A percentile compares a stretch with the other conserved stretches of the same genome.
Evolutionary conservation across 2,888 invertebrate species (phyloP).

Genomic region (Macrostomum cliftonense): DNA sequence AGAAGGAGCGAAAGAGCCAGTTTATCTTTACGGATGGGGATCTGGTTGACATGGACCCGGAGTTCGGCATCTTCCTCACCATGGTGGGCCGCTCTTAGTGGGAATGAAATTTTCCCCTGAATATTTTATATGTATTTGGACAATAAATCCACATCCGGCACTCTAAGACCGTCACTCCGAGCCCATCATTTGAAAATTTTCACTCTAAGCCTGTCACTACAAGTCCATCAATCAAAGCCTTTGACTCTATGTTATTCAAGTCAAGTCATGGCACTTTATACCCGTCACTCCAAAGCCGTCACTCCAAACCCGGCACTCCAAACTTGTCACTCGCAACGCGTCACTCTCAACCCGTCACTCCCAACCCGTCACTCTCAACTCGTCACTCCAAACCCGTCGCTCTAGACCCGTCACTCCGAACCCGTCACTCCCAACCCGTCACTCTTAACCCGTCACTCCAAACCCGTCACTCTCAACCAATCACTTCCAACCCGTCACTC

Average conservation of each 20-base stretch:
- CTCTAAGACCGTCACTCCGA: not conserved
- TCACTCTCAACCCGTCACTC: not conserved
- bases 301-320: no score
- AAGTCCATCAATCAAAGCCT: not conserved
- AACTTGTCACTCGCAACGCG: not conserved
- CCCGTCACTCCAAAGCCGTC: no score
- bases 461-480: not conserved
- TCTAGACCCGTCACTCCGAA: not conserved
- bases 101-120: no score
- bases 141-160: not conserved
- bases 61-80: constrained; percentile 88
- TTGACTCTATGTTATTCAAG: no score
- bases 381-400: not conserved
- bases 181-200: not conserved
- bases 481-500: not conserved
- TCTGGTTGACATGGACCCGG: constrained; percentile 71
- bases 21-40: constrained; percentile 90
- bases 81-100: constrained; percentile 61
- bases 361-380: not conserved
- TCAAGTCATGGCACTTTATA: no score
- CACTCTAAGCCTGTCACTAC: not conserved
- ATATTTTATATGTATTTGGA: not conserved
- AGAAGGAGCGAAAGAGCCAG: constrained; percentile 71
- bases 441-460: no score
- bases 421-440: not conserved